Evolutionary conservation across 2,113 vertebrate species (phyloP).

Genomic region (Peromyscus leucopus): DNA sequence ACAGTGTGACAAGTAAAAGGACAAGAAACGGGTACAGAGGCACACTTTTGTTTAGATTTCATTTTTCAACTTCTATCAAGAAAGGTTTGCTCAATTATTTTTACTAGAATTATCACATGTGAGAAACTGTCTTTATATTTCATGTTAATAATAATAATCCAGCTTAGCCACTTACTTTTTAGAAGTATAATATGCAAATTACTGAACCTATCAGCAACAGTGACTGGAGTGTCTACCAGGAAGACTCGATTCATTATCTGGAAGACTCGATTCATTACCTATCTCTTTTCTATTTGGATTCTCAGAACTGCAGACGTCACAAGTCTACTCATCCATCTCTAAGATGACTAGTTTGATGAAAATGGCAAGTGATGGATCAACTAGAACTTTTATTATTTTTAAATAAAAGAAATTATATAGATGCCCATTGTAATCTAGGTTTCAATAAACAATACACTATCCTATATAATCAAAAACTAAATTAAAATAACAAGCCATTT

Average conservation of each 20-base stretch:
- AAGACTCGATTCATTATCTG: slow-evolving; percentile 26
- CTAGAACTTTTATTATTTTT: neutral
- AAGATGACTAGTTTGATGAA: slow-evolving; percentile 19
- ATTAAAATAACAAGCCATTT: slow-evolving; percentile 43
- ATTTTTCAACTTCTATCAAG: slow-evolving; percentile 22
- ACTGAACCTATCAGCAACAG: neutral
- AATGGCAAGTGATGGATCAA: slow-evolving; percentile 2
- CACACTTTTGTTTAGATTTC: slow-evolving; percentile 12
- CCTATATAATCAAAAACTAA: slow-evolving; percentile 3
- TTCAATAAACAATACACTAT: slow-evolving; percentile 48
- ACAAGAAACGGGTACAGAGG: neutral
- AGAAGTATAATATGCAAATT: neutral
- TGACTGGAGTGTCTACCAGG: neutral
- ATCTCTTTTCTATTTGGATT: neutral
- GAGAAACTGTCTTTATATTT: slow-evolving; percentile 21
- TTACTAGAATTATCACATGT: neutral
- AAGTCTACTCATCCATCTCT: slow-evolving; percentile 6
- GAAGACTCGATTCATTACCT: neutral
- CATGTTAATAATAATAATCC: neutral
- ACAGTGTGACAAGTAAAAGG: neutral
- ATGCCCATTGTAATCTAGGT: slow-evolving; percentile 15
- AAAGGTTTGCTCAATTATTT: neutral
- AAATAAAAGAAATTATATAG: slow-evolving; percentile 38
- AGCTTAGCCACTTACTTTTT: neutral
- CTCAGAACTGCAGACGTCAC: neutral